A percentile compares a stretch with the other conserved stretches of the same genome.
Conservation (phyloP, 2,888 invertebrate genomes). For the Apantesis nais region DNA sequence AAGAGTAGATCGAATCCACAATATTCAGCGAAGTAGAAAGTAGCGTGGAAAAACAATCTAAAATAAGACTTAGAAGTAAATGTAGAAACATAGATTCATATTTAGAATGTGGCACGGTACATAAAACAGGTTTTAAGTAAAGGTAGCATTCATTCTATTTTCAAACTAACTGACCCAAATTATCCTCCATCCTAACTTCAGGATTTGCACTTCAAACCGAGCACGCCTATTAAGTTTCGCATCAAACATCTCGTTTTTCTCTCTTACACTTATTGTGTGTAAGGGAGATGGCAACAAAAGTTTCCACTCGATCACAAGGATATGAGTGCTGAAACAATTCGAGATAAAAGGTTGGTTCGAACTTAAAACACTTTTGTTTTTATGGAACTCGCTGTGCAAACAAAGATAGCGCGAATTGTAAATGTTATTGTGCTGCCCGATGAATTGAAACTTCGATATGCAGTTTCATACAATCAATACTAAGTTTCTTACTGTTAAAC, state of each 20-base stretch:
- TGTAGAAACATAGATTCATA: no score
- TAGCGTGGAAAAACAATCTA: no score
- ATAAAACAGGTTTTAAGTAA: constrained; percentile 1
- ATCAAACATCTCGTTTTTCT: background rate
- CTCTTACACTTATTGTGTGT: background rate
- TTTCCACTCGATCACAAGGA: constrained; percentile 19
- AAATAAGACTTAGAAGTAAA: no score
- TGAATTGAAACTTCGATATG: constrained; percentile 25
- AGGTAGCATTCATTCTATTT: constrained; percentile 12
- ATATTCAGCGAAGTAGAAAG: no score
- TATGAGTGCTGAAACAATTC: constrained; percentile 45
- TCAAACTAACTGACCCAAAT: constrained; percentile 24
- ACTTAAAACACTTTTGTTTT: constrained; percentile 47
- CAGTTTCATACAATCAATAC: background rate
- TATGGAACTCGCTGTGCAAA: constrained; percentile 44
- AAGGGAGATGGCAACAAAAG: constrained; percentile 14
- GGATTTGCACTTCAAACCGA: constrained; percentile 33
- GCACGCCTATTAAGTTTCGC: constrained; percentile 20
- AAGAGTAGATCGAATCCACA: no score
- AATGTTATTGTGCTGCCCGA: constrained; percentile 23
- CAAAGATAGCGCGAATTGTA: constrained; percentile 35
- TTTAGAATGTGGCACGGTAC: background rate
- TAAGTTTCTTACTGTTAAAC: background rate
- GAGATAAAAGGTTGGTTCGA: constrained; percentile 48
- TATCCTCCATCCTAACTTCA: constrained; percentile 25